Base-by-base conservation (phyloP, 2,113 vertebrate species). In the Riparia riparia region DNA sequence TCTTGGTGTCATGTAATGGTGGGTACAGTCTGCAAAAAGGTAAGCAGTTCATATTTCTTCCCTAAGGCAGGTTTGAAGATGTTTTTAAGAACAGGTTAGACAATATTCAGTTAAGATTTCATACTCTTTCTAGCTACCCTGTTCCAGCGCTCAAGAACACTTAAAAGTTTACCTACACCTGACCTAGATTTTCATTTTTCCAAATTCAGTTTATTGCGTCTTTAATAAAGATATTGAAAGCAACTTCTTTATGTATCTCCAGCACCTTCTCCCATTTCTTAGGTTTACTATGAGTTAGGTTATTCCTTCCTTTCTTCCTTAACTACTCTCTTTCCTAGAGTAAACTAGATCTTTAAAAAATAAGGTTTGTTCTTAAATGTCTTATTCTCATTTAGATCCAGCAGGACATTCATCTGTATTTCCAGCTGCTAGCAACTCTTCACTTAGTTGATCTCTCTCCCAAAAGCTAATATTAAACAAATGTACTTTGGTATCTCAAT, bases 21-120 rank as follows among this genome's bases (percentile, higher is more conserved):
- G 65, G 65, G 28, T 86, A 92, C 20, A 90, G 74, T 61, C 50
- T 69, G 53, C 41, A 78, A 51, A 90, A 86, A 82, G 56, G 64
- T 73, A 90, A 90, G 72, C 22, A 73, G 89, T 94, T 92, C 81
- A 53, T 57, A 82, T 74, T 89, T 95, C 83, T 89, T 71, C 72
- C 94, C 86, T 15, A 22, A 87, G 91, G 89, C 69, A 94, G 21
- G 19, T 68, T 32, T 89, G 26, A 86, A 68, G 86, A 89, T 79
- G 89, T 69, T 95, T 89, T 91, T 60, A 80, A 82, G 77, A 96
- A 95, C 91, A 91, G 72, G 76, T 93, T 90, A 92, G 91, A 95
- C 81, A 86, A 86, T 94, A 69, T 76, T 80, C 68, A 49, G 31
- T 60, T 81, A 92, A 68, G 83, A 74, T 60, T 93, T 84, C 72